Conservation (phyloP, 2,113 vertebrate species). For the Anhinga rufa region DNA sequence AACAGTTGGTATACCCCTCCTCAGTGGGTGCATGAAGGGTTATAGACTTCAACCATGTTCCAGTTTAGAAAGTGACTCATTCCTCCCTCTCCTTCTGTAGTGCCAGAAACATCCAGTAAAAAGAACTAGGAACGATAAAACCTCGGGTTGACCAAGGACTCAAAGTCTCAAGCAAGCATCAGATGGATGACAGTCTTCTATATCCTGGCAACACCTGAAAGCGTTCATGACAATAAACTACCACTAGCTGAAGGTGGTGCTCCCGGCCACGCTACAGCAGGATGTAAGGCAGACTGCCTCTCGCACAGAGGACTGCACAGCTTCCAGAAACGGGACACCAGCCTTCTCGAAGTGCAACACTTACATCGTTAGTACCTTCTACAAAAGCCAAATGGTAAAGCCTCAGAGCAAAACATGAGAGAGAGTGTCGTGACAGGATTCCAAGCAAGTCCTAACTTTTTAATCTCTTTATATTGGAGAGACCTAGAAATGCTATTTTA, state of each 20-base stretch:
- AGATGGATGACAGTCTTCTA: neutral
- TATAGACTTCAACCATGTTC: neutral
- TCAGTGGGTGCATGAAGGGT: fast-evolving
- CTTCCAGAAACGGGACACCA: neutral
- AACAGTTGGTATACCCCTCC: neutral
- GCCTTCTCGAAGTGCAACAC: neutral
- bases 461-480: neutral
- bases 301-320: neutral
- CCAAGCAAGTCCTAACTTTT: neutral
- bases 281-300: neutral
- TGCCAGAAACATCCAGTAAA: neutral
- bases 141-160: neutral
- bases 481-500: neutral
- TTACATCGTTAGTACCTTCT: neutral
- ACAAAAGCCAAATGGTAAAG: neutral
- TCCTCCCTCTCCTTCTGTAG: neutral
- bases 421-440: neutral
- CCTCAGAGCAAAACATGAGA: neutral
- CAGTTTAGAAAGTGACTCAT: neutral
- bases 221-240: neutral
- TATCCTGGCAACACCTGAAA: neutral
- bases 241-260: neutral
- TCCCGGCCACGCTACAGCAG: neutral
- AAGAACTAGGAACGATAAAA: neutral
- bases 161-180: neutral